Base-by-base conservation (phyloP, 2,113 vertebrate genomes). In the Cardinalis cardinalis region DNA sequence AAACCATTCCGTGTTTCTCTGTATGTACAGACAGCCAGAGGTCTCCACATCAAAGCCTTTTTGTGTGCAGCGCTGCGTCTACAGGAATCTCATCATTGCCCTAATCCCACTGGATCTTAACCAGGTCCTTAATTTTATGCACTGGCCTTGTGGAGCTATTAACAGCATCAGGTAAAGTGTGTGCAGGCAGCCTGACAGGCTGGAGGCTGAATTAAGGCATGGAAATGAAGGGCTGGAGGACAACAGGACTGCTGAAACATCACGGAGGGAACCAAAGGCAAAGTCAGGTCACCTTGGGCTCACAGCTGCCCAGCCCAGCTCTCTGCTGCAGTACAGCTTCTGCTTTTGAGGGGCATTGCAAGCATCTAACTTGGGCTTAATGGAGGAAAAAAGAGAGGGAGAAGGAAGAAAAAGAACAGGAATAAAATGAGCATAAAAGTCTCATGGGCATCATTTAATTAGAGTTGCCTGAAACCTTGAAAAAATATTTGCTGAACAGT, bases 401-500 rank as follows among this genome's bases (percentile, higher is more conserved):
- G 63, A 31, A 58, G 16, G 28, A 71, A 84, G 76, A 60, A 78
- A 86, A 93, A 76, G 90, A 70, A 34, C 3, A 1, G 63, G 77
- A 88, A 46, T 92, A 66, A 94, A 94, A 94, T 48, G 74, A 87
- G 87, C 71, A 26, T 41, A 31, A 10, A 31, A 32, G 12, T 93
- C 93, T 89, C 63, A 1, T 89, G 87, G 81, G 84, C 71, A 78
- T 79, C 70, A 69, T 88, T 95, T 94, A 93, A 95, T 92, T 87
- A 75, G 88, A 95, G 55, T 60, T 94, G 87, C 90, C 66, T 82
- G 84, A 93, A 95, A 92, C 74, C 88, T 89, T 90, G 92, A 93
- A 93, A 94, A 95, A 94, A 84, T 94, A 95, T 95, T 95, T 95
- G 92, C 92, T 84, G 95, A 92, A 79, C 87, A 88, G 81, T 96